Evolutionary conservation across 2,888 invertebrate genomes (phyloP), one percentile per base, ranked within the genome.

Genomic region (Entomobrya multifasciata): DNA sequence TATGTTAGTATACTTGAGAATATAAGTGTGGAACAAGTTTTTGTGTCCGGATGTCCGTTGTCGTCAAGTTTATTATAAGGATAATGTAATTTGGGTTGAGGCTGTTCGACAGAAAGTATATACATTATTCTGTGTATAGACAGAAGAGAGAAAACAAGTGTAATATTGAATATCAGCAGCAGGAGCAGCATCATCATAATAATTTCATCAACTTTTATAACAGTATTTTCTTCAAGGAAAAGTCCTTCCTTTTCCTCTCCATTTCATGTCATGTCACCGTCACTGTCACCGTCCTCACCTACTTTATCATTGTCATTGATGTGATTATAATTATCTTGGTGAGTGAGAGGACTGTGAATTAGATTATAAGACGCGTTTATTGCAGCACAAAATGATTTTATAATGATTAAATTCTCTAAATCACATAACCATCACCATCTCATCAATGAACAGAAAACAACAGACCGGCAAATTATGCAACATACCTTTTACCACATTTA

Each of bases 61-160:
- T 36, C 52, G 22, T 70, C 44, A 80, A 70, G 80, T 70, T 67
- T 80, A 70, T 79, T 65, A 20, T 55, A 20, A 70, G 55, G 67
- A 67, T 80, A 80, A 80, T 80, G 55, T 80, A 70, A 80, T 80
- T 80, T 80, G 15, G 55, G 27, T 6, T 22, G 30, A 41, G 44
- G n/a, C n/a, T 22, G 4, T 8, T n/a, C 22, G 17, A 17, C n/a
- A 41, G 65, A 17, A 17, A 17, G 41, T 10, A 11, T 17, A 17
- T 8, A 49, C n/a, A n/a, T n/a, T n/a, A n/a, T n/a, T n/a, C n/a
- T n/a, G 49, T 70, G 70, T n/a, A 22, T 70, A 25, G 22, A 8
- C 17, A 27, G 27, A 65, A 30, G 30, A 36, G 36, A 13, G 20
- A 22, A n/a, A n/a, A 62, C 8, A 17, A 8, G 20, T 25, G 4